Base-by-base conservation (phyloP, 2,113 vertebrate species). In the Anser brachyrhynchus region DNA sequence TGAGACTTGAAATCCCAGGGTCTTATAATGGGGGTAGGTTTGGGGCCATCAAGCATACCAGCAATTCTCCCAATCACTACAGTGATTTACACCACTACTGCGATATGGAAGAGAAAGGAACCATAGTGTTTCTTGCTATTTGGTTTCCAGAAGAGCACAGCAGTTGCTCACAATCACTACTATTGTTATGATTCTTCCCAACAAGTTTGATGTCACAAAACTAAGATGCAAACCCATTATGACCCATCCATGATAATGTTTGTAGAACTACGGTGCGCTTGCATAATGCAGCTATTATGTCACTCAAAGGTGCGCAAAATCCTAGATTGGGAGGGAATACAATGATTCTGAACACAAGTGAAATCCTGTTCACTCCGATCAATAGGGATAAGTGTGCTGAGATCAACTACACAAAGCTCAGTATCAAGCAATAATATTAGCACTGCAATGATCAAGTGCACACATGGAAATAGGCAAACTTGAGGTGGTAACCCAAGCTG, bases 131-230 rank as follows among this genome's bases (percentile, higher is more conserved):
- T 31, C 76, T 71, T 70, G 57, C 37, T 43, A 33, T 84, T 72
- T 82, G 46, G 46, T 69, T 90, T 87, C 85, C 93, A 81, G 51
- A 93, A 64, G 29, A 72, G 65, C 90, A 83, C 96, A 93, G 93
- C 83, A 89, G 90, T 13, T 61, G 43, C 65, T 90, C 57, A 52
- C 76, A 80, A 55, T 35, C 51, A 71, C 79, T 80, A 3, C 78
- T 78, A 51, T 7, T 23, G 66, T 86, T 87, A 75, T 84, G 80
- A 49, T 28, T 84, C 86, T 65, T 90, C 76, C 79, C 87, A 18
- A 87, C 85, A 35, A 89, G 65, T 46, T 96, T 90, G 43, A 81
- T 90, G 83, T 44, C 61, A 61, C 46, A 71, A 90, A 94, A 81
- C 65, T 8, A 31, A 80, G 69, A 78, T 44, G 39, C 69, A 81